Base-by-base conservation (phyloP, 1,140 invertebrate species). In the Microplitis mediator region DNA sequence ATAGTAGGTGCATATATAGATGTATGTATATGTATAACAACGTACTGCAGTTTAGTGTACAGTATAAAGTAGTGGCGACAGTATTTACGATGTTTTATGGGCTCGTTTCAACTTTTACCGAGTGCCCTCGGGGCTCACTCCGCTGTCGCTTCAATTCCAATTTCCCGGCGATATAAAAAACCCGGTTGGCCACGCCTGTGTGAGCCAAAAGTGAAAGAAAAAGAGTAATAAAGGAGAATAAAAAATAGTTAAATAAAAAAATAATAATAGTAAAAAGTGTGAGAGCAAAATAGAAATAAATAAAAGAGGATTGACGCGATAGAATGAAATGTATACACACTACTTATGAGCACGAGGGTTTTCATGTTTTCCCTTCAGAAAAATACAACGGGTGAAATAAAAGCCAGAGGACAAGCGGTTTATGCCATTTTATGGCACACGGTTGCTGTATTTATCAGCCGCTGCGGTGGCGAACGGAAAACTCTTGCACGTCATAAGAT, bases 91-190 rank as follows among this genome's bases (percentile, higher is more conserved):
- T 71, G 70, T 62, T 80, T 79, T 80, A 76, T 75, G 68, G 75
- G 73, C 50, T 69, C 75, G 76, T 79, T 80, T 78, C 78, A 80
- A 80, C 76, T 76, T 75, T 45, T 70, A 73, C 67, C 73, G 63
- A 14, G 62, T 14, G 69, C 69, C 45, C 69, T 64, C 62, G 62
- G 62, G 62, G 62, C 62, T 64, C 62, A 64, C 62, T 70, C 58
- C 34, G 23, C 67, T 74, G 73, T 66, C 75, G 73, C 75, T 79
- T 77, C 75, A 76, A 79, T 81, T 84, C 81, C 82, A 83, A 83
- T 83, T 82, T 81, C 77, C 77, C 76, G 74, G 71, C 77, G 76
- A 80, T 81, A 79, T 81, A 82, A 82, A 84, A 79, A 51, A 64
- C 74, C 68, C 54, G 71, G 63, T 23, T 61, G 14, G 58, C 64